Evolutionary conservation across 2,888 invertebrate species (phyloP).

Genomic region (Drosophila prostipennis): DNA sequence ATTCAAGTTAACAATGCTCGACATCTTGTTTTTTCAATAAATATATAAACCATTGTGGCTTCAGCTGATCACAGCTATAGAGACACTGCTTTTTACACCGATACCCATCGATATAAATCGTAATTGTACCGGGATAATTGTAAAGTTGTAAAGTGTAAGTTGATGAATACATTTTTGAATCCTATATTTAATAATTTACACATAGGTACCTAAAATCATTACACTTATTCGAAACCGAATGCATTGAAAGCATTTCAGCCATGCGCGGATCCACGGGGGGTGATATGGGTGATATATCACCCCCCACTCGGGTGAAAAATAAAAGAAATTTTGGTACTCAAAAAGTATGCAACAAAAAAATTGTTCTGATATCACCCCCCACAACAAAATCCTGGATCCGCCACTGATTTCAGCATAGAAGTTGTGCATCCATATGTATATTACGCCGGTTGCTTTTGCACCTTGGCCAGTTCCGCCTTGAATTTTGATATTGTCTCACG

Average conservation of each 20-base stretch:
- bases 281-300: no score
- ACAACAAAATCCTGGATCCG: no score
- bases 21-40: background rate
- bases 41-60: background rate
- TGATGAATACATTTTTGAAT: no score
- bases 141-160: no score
- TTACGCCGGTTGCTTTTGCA: constrained; percentile 76
- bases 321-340: no score
- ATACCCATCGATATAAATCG: constrained; percentile 4
- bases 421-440: background rate
- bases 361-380: no score
- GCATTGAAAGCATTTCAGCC: background rate
- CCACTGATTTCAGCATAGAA: background rate
- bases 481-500: constrained; percentile 94
- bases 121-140: background rate
- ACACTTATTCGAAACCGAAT: background rate
- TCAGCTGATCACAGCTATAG: background rate
- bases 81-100: background rate
- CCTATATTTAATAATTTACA: background rate
- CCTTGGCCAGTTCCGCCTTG: constrained; percentile 89
- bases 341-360: no score
- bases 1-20: constrained; percentile 6
- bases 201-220: background rate
- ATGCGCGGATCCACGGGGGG: no score
- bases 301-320: no score